Percentiles rank a stretch among this genome's conserved stretches.
These are phyloP conservation scores for Bovichtus variegatus DNA, from an alignment of 2,797 vertebrate genomes.

Conservation along the genomic window DNA sequence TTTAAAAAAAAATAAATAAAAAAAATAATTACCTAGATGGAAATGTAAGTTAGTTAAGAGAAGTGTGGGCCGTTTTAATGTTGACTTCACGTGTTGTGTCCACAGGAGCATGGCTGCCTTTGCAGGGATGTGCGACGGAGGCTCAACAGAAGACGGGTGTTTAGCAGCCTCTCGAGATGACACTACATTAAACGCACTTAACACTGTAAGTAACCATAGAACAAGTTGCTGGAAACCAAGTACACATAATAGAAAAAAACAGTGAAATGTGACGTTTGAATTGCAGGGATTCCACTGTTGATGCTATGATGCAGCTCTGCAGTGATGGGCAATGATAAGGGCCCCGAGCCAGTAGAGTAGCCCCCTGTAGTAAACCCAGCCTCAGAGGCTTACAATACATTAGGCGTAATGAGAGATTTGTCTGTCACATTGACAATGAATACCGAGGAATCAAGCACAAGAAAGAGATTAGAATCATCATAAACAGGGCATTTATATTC, in stretches of 20 bases:
- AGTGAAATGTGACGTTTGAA: background rate
- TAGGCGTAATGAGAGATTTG: constrained; percentile 62
- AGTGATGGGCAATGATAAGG: constrained; percentile 30
- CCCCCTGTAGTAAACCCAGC: constrained; percentile 49
- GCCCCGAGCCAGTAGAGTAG: constrained; percentile 36
- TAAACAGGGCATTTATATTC: constrained; percentile 86
- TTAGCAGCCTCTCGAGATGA: constrained; percentile 97
- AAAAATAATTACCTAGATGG: too few relatives aligned
- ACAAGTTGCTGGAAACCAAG: background rate
- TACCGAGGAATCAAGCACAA: constrained; percentile 64
- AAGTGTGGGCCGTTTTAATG: background rate
- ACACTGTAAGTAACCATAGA: constrained; percentile 90
- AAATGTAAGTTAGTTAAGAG: background rate
- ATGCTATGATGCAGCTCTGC: constrained; percentile 9
- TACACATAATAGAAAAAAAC: background rate
- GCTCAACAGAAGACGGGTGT: constrained; percentile 98
- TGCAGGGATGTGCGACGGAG: constrained; percentile 99
- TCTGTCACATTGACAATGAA: constrained; percentile 65
- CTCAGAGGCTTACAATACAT: constrained; percentile 47
- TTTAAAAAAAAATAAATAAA: background rate
- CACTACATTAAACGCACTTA: constrained; percentile 98
- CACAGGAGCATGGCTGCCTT: constrained; percentile 99
- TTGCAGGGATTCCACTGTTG: background rate
- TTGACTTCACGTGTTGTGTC: constrained; percentile 35
- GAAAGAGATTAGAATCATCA: constrained; percentile 77